Evolutionary conservation across 2,888 invertebrate species (phyloP).

Genomic region (Philereme vetulata): DNA sequence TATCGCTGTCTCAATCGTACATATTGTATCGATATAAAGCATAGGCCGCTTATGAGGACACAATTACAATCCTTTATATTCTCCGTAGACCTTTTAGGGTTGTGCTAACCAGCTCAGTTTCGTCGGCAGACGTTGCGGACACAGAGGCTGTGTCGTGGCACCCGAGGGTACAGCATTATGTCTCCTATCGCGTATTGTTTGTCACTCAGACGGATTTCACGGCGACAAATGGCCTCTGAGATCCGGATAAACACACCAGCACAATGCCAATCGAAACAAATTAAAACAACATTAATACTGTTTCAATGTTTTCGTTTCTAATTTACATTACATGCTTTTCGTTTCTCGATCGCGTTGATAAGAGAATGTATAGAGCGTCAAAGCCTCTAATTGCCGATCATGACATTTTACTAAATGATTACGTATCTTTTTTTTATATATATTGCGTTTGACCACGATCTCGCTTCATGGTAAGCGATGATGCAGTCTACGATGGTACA

Average conservation of each 20-base stretch:
- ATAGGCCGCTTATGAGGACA: conserved; percentile 75
- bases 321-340: conserved; percentile 37
- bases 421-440: too few species aligned
- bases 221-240: conserved; percentile 76
- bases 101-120: conserved; percentile 55
- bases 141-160: conserved; percentile 60
- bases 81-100: conserved; percentile 69
- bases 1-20: conserved; percentile 75
- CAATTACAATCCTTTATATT: conserved; percentile 80
- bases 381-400: conserved; percentile 38
- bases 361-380: conserved; percentile 37
- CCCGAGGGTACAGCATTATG: conserved; percentile 69
- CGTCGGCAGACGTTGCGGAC: conserved; percentile 56
- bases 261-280: conserved; percentile 64
- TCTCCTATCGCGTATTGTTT: conserved; percentile 72
- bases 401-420: conserved; percentile 27
- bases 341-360: conserved; percentile 37
- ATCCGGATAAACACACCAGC: conserved; percentile 64
- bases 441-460: too few species aligned
- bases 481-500: too few species aligned
- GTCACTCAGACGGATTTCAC: conserved; percentile 76
- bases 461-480: too few species aligned
- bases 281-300: conserved; percentile 61
- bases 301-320: conserved; percentile 36
- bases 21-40: conserved; percentile 59